Conservation (phyloP, 1,140 invertebrate species). For the Pararge aegeria region DNA sequence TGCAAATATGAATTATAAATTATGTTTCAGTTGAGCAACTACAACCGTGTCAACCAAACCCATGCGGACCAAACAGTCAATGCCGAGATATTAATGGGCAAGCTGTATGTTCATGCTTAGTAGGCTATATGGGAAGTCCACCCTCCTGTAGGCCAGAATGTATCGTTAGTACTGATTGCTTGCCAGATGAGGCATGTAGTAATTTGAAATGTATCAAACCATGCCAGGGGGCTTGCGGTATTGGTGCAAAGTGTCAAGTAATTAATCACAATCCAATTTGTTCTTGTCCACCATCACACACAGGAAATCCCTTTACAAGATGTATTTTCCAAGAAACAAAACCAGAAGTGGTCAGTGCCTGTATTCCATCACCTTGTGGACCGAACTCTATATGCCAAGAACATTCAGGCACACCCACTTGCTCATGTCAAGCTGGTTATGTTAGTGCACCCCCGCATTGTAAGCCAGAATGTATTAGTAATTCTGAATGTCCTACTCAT, state of each 20-base stretch:
- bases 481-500: conserved; percentile 82
- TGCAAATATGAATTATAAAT: no score
- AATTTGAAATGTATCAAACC: conserved; percentile 88
- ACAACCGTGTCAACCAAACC: conserved; percentile 81
- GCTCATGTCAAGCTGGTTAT: conserved; percentile 82
- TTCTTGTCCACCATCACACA: conserved; percentile 83
- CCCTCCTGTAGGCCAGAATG: conserved; percentile 87
- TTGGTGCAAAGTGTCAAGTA: conserved; percentile 84
- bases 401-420: conserved; percentile 80
- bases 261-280: conserved; percentile 90
- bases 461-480: conserved; percentile 84
- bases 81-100: conserved; percentile 85
- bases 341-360: conserved; percentile 79
- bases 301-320: conserved; percentile 87
- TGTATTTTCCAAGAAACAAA: conserved; percentile 75
- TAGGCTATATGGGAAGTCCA: conserved; percentile 88
- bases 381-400: conserved; percentile 82
- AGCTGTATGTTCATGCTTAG: conserved; percentile 86
- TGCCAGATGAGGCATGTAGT: conserved; percentile 84
- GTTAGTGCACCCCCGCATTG: conserved; percentile 82
- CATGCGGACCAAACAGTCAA: conserved; percentile 83
- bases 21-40: conserved; percentile 56
- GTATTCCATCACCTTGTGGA: conserved; percentile 84
- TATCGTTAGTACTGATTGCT: conserved; percentile 84
- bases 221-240: conserved; percentile 86